These are phyloP conservation scores for Macropus fuliginosus DNA, from an alignment of 2,797 vertebrate genomes.

Conservation along the genomic window DNA sequence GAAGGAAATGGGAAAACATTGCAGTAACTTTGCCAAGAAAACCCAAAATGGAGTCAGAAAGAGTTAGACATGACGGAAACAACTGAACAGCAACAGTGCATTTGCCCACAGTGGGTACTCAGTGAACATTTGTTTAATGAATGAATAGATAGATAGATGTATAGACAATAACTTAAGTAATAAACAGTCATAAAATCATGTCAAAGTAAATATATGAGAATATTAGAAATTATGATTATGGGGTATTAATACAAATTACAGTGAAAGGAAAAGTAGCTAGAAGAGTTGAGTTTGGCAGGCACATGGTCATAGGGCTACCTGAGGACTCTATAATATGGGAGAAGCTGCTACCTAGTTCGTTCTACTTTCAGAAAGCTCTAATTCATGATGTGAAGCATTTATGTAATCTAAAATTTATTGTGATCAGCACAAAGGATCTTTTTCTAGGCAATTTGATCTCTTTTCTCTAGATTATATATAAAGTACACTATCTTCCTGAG, in stretches of 20 bases:
- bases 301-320: not conserved
- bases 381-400: not conserved
- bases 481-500: not conserved
- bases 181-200: not conserved
- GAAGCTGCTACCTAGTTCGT: not conserved
- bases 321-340: not conserved
- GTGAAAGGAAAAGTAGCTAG: not conserved
- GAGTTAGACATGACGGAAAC: not conserved
- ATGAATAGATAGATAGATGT: not conserved
- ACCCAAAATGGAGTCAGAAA: not conserved
- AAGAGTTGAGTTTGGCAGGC: not conserved
- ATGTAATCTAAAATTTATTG: not conserved
- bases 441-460: not conserved
- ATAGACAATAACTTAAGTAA: not conserved
- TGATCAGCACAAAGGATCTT: not conserved
- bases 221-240: not conserved
- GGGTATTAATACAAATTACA: not conserved
- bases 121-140: not conserved
- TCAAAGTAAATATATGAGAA: not conserved
- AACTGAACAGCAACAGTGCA: not conserved
- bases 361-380: not conserved
- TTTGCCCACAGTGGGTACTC: not conserved
- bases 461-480: not conserved
- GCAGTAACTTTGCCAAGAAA: not conserved
- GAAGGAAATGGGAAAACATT: not conserved